Evolutionary conservation across 2,797 vertebrate genomes (phyloP), one percentile per base, ranked within the genome.

Genomic region (Enteromius afrohamiltoni): DNA sequence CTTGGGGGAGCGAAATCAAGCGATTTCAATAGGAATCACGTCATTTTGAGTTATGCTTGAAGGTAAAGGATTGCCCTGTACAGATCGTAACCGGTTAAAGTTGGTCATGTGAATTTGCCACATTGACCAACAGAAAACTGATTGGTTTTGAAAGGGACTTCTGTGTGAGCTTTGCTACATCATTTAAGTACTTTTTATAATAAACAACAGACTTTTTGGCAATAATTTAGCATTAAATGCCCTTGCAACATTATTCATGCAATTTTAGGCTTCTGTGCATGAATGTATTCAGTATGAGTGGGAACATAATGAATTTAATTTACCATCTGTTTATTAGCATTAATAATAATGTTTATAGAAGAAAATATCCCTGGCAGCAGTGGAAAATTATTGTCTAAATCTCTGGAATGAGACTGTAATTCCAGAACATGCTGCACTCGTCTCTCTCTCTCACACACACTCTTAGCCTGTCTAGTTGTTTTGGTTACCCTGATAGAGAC

Each of bases 381-480:
- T 10, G 23, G 69, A 49, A 49, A 40, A 60, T 60, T 26, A 68
- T 14, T 42, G 13, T 69, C 21, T 5, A 68, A 69, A 69, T 69
- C 37, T 45, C 67, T 69, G 67, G n/a, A 26, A 69, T 69, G 67
- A 71, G n/a, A 47, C 42, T 71, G 42, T 19, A 29, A 49, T 19
- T 71, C 23, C 23, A 71, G 23, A 19, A 49, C 69, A 37, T 67
- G 31, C 64, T 37, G 16, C 31, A 19, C 60, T 64, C 60, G 11
- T 45, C 42, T 42, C 42, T 45, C 42, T 45, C 9, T 45, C 42
- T 11, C 10, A 3, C 40, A 9, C 40, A 9, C 40, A 10, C 42
- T 71, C 76, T 81, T 11, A 92, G 91, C 86, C 49, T 60, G 29
- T 53, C n/a, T 26, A 64, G 29, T 64, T 60, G 80, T 82, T 64